Base-by-base conservation (phyloP, 2,113 vertebrate genomes). In the Micronycteris hirsuta region DNA sequence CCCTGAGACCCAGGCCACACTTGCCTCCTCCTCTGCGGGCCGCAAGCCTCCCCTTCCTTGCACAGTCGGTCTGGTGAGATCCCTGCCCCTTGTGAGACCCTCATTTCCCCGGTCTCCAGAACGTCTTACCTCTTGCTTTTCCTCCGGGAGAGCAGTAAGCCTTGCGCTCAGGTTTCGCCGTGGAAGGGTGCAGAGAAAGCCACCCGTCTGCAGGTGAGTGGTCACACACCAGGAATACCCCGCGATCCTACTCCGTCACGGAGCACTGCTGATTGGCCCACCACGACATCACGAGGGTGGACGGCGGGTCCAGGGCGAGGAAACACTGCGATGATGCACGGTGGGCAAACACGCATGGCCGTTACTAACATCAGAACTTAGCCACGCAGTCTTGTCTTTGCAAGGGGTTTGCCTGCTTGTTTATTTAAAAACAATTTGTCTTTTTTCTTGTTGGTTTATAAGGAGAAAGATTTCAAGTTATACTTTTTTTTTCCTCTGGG, bases 71-170 rank as follows among this genome's bases (percentile, higher is more conserved):
- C 68, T 41, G 24, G 58, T 28, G 7, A 3, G 11, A 70, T 20
- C 31, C 14, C 11, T 19, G 4, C 24, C 7, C 7, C 33, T 1
- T 2, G 3, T 24, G 13, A 12, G 13, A 38, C 1, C 56, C 5
- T 91, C 54, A 20, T 70, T 90, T 94, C 38, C 24, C 74, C 8
- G 14, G 3, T 17, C 9, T 94, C 63, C 13, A 58, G 61, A 84
- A 54, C 36, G 28, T 77, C 52, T 67, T 22, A 31, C 31, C 16
- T 47, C 14, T 82, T 33, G 38, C 22, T 73, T 82, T 3, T 73
- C 85, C 86, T 73, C 24, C 54, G 78, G 49, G 45, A 41, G 47
- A 36, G 7, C 47, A 81, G 28, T 36, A 89, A 52, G 36, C 7
- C 22, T n/a, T 65, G 16, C 22, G 24, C 56, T 68, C 33, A 52